Percentiles rank a stretch among this genome's conserved stretches.
phyloP scores from a whole-genome alignment of 2,888 invertebrate species.

The Augochlorella aurata region DNA sequence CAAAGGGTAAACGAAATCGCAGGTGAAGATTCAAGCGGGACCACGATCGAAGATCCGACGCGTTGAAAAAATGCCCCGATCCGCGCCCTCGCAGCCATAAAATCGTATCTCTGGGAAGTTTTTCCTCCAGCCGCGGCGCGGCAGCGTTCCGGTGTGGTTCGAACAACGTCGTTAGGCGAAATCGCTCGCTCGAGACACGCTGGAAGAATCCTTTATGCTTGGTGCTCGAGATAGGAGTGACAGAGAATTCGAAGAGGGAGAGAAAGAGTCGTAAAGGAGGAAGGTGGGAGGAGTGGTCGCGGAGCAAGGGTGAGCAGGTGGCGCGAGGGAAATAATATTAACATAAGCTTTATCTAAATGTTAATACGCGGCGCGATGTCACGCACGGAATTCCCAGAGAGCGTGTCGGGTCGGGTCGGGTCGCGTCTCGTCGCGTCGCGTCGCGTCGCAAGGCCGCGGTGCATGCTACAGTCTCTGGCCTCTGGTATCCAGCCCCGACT shows the following conservation, averaged over 20 bases:
- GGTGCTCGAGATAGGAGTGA: neutral
- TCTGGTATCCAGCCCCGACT: neutral
- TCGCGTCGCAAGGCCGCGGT: constrained; percentile 31
- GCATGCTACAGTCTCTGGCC: neutral
- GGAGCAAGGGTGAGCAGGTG: constrained; percentile 7
- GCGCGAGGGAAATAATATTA: constrained; percentile 70
- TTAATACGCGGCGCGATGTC: constrained; percentile 76
- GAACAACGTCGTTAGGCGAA: constrained; percentile 59
- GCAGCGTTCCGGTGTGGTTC: constrained; percentile 6
- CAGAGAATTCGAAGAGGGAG: neutral
- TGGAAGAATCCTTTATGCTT: constrained; percentile 10
- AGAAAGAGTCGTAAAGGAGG: neutral
- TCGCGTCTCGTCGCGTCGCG: no score
- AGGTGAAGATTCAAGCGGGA: no score
- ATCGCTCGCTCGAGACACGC: constrained; percentile 67
- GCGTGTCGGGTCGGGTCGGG: no score
- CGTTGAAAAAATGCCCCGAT: neutral
- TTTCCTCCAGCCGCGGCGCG: neutral
- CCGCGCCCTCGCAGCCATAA: neutral
- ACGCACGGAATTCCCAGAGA: constrained; percentile 63
- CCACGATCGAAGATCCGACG: neutral
- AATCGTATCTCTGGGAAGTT: constrained; percentile 12
- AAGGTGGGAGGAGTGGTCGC: neutral
- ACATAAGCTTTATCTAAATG: constrained; percentile 80
- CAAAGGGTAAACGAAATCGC: no score